Base-by-base conservation (phyloP, 2,888 invertebrate genomes). In the Gnatocerus cornutus region DNA sequence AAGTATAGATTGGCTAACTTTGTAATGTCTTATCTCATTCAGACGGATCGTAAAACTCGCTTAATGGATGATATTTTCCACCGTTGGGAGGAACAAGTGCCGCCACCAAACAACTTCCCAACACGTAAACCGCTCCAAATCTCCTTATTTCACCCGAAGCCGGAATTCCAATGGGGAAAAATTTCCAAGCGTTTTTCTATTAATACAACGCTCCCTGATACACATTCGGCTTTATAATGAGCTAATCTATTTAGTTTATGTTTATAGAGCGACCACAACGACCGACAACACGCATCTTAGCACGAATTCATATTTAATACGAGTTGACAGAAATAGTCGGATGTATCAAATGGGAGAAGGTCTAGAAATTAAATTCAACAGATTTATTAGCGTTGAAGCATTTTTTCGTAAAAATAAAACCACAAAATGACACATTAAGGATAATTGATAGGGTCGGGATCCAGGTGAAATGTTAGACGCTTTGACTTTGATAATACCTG, bases 1-100 rank as follows among this genome's bases (percentile, higher is more conserved):
- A 83, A 83, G 82, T 83, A 83, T 83, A 83, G 83, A 83, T 83
- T 83, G 83, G 79, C 80, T 80, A 83, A 83, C 82, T 83, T 83
- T 82, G 81, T 83, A 83, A 83, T 83, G 82, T 81, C 81, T 80
- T 81, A 80, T 81, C 81, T 81, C 78, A 80, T 82, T 79, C 80
- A 79, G 79, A 79, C 80, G 78, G 80, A 77, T 81, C 81, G 78
- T 83, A 83, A 83, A 83, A 83, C 80, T 81, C 78, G 74, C 77
- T 79, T 81, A 83, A 82, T 83, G 81, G 82, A 81, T 78, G 80
- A 79, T 77, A 78, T 79, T 80, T 78, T 78, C 77, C 77, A 73
- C 76, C 71, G 73, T 75, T 72, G 72, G 77, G 77, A 77, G 77
- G 71, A 76, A 73, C 75, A 75, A 72, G 67, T 69, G 73, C 55